Conservation (phyloP, 2,797 vertebrate species). For the Helicolenus hilgendorfi region DNA sequence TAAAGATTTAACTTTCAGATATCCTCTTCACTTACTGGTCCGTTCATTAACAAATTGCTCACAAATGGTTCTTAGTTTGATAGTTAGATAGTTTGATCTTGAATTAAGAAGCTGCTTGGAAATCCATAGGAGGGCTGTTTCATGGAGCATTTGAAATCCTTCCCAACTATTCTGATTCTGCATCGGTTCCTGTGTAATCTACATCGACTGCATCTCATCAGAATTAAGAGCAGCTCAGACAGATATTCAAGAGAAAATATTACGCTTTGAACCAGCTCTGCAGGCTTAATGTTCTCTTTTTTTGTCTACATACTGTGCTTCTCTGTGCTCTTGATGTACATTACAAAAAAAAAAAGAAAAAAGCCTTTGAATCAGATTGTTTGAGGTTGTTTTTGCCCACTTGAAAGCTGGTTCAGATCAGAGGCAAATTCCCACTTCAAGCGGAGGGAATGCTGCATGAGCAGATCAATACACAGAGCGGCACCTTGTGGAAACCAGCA, state of each 20-base stretch:
- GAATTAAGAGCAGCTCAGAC: conserved; percentile 33
- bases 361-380: conserved; percentile 55
- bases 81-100: not conserved
- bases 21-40: not conserved
- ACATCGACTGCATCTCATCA: conserved; percentile 13
- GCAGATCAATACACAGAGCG: conserved; percentile 67
- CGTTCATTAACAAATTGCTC: conserved; percentile 5
- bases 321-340: conserved; percentile 36
- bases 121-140: not conserved
- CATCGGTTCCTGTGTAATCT: conserved; percentile 23
- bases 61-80: not conserved
- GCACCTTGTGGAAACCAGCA: conserved; percentile 18
- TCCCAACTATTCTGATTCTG: not conserved
- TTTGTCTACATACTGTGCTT: conserved; percentile 11
- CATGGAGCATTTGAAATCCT: conserved; percentile 10
- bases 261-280: conserved; percentile 20
- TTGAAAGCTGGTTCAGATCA: conserved; percentile 71
- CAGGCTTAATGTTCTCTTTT: conserved; percentile 3
- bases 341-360: conserved; percentile 32
- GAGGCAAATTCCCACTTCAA: conserved; percentile 50
- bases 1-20: not conserved
- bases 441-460: conserved; percentile 57
- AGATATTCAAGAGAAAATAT: conserved; percentile 27
- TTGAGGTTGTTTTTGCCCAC: conserved; percentile 63
- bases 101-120: conserved; percentile 13